Percentiles rank a stretch among this genome's conserved stretches.
Evolutionary conservation across 1,140 invertebrate species (phyloP).

Genomic region (Drosophila ambigua): DNA sequence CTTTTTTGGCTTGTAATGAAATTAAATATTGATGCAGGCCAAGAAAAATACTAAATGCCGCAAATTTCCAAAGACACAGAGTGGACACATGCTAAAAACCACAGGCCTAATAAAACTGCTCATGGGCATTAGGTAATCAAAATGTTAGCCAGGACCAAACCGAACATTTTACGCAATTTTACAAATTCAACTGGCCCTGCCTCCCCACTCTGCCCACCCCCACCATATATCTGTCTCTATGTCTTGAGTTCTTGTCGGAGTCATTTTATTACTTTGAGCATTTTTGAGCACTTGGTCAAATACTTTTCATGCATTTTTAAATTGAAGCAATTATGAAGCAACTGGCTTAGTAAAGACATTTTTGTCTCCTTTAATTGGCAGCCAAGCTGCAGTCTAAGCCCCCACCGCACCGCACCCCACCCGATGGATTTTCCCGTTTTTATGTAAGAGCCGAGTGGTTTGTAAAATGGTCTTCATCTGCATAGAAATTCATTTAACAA

Average conservation of each 20-base stretch:
- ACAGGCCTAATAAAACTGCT: constrained; percentile 71
- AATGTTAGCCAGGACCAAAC: constrained; percentile 45
- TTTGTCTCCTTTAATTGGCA: constrained; percentile 65
- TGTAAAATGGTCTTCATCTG: constrained; percentile 46
- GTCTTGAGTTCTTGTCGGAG: constrained; percentile 52
- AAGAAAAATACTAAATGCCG: constrained; percentile 43
- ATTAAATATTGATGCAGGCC: constrained; percentile 74
- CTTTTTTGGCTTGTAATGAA: constrained; percentile 74
- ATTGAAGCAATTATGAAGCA: constrained; percentile 67
- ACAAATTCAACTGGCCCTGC: constrained; percentile 43
- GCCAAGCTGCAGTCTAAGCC: constrained; percentile 23
- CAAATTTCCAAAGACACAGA: background rate
- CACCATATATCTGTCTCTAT: constrained; percentile 7
- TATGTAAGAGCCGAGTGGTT: constrained; percentile 32
- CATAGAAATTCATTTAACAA: constrained; percentile 68
- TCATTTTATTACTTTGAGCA: constrained; percentile 76
- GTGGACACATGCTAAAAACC: constrained; percentile 34
- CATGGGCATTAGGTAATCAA: constrained; percentile 63
- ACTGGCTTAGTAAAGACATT: constrained; percentile 43
- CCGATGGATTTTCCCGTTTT: background rate
- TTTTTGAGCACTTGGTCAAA: constrained; percentile 59
- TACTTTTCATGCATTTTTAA: constrained; percentile 78
- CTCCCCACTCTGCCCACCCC: background rate
- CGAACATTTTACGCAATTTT: constrained; percentile 62
- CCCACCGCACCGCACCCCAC: background rate